phyloP scores from a whole-genome alignment of 2,888 invertebrate genomes.

The Pardosa pseudoannulata region DNA sequence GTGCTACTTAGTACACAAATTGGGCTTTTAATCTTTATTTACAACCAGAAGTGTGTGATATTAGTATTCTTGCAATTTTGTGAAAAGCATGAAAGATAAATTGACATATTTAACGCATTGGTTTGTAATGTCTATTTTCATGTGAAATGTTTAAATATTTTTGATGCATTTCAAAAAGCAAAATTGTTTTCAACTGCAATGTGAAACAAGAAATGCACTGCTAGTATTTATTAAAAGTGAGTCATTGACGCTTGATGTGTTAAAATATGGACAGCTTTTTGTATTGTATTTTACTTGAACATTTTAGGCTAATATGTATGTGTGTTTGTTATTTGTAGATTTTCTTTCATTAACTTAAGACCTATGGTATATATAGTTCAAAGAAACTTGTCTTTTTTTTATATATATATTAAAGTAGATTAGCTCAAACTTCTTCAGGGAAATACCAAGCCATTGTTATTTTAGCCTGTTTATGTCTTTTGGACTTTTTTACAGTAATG shows the following conservation, averaged over 20 bases:
- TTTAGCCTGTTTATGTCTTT: slow-evolving; percentile 45
- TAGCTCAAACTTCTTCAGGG: slow-evolving; percentile 69
- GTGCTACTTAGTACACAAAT: slow-evolving; percentile 5
- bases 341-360: slow-evolving; percentile 10
- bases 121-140: slow-evolving; percentile 15
- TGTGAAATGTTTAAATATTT: slow-evolving; percentile 30
- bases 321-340: not conserved
- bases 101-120: not conserved
- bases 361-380: slow-evolving; percentile 27
- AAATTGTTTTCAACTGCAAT: not conserved
- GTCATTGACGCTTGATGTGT: not conserved
- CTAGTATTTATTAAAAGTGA: slow-evolving; percentile 25
- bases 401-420: slow-evolving; percentile 49
- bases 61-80: slow-evolving; percentile 40
- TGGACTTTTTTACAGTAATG: slow-evolving; percentile 47
- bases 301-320: not conserved
- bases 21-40: not conserved
- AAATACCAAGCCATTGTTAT: slow-evolving; percentile 32
- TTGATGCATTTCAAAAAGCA: slow-evolving; percentile 19
- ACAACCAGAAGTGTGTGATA: slow-evolving; percentile 34
- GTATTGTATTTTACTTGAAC: not conserved
- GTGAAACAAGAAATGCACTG: not conserved
- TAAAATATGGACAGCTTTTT: not conserved
- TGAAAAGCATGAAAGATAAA: not conserved
- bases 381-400: not conserved